Base-by-base conservation (phyloP, 2,888 invertebrate genomes). In the Melangyna quadrimaculata region DNA sequence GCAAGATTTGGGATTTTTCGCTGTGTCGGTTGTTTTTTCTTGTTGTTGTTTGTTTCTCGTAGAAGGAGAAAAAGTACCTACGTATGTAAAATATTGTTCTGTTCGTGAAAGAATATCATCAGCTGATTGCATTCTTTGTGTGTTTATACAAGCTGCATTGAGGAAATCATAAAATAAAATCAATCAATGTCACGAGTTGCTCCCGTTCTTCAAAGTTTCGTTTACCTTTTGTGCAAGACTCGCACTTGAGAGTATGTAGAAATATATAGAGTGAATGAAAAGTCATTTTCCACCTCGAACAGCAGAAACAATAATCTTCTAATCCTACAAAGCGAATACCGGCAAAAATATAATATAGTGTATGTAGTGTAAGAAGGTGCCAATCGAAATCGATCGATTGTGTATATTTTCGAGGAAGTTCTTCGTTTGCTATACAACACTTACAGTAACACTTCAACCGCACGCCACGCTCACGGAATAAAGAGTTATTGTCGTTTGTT, bases 151-250 rank as follows among this genome's bases (percentile, higher is more conserved):
- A 45, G 37, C n/a, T 71, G 57, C 40, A 37, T 51, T 74, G 10
- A 51, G 57, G 37, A 70, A 78, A 84, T 75, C 71, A 78, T 57
- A 70, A 22, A 70, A 29, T 14, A 70, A 70, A 59, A 75, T 79
- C 79, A 75, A 84, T 84, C 79, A 84, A 75, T 84, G 84, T 84
- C 84, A 74, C 70, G 65, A 57, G 45, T 73, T 67, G 55, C 55
- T 55, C 65, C 48, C n/a, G 43, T 29, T 78, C 35, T 32, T 69
- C 51, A 43, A n/a, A n/a, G 51, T 19, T 27, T 24, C 51, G 24
- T 51, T 27, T 24, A 24, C 51, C 51, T 24, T 24, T n/a, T 6
- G 59, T 37, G 35, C 14, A 22, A 37, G 37, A 59, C 29, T 59
- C 10, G n/a, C n/a, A n/a, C n/a, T n/a, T n/a, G n/a, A n/a, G n/a